Conservation (phyloP, 2,797 vertebrate genomes). For the Schizothorax lantsangensis region DNA sequence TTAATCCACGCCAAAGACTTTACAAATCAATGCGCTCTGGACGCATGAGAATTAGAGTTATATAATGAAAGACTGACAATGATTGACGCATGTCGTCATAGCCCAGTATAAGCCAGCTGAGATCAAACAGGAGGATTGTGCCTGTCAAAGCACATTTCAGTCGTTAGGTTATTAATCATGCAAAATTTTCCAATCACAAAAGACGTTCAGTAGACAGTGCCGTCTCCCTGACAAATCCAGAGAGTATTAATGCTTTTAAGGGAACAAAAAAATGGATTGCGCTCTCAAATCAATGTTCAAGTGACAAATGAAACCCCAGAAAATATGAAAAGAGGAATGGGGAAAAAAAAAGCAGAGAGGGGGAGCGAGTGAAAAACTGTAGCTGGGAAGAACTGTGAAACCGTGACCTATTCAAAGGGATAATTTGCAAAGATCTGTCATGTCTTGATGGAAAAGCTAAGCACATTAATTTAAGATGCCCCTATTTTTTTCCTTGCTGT, state of each 20-base stretch:
- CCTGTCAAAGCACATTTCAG: constrained; percentile 40
- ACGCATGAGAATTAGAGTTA: constrained; percentile 21
- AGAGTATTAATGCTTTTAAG: constrained; percentile 61
- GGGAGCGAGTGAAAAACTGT: constrained; percentile 53
- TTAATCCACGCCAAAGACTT: constrained; percentile 23
- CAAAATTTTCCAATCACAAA: constrained; percentile 48
- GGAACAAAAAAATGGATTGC: constrained; percentile 60
- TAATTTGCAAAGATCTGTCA: constrained; percentile 71
- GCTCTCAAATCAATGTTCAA: constrained; percentile 60
- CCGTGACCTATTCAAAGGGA: constrained; percentile 68
- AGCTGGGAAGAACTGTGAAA: constrained; percentile 64
- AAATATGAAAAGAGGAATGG: constrained; percentile 62
- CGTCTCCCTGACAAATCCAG: constrained; percentile 50
- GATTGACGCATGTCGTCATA: constrained; percentile 39
- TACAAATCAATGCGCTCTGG: constrained; percentile 4
- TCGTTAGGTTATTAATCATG: constrained; percentile 50
- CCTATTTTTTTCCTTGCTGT: constrained; percentile 58
- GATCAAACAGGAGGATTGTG: constrained; percentile 48
- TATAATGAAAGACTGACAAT: constrained; percentile 18
- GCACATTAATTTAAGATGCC: constrained; percentile 69
- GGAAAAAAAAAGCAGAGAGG: constrained; percentile 16
- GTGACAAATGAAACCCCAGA: constrained; percentile 63
- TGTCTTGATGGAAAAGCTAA: constrained; percentile 71
- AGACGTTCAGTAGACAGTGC: constrained; percentile 15
- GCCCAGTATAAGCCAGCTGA: constrained; percentile 24